A percentile compares a stretch with the other conserved stretches of the same genome.
Evolutionary conservation across 2,888 invertebrate genomes (phyloP).

Genomic region (Trissoscelio sp.): DNA sequence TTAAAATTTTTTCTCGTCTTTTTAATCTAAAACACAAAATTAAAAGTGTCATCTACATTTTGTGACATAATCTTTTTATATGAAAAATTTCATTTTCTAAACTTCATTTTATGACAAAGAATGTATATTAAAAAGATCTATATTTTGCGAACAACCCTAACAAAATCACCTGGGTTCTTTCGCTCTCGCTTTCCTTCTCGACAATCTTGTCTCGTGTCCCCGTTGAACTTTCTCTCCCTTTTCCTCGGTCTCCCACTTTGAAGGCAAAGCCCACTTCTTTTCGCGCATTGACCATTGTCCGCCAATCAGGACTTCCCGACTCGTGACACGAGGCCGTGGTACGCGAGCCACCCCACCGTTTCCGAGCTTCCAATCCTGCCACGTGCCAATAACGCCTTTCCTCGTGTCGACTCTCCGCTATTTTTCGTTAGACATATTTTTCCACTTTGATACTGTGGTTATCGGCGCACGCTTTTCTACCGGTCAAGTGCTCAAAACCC

Average conservation of each 20-base stretch:
- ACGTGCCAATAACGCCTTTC: slow-evolving; percentile 80
- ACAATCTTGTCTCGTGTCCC: slow-evolving; percentile 29
- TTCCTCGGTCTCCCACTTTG: slow-evolving; percentile 58
- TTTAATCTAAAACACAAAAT: too few relatives aligned
- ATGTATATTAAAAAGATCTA: too few relatives aligned
- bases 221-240: slow-evolving; percentile 54
- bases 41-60: too few relatives aligned
- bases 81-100: too few relatives aligned
- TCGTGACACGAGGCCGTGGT: slow-evolving; percentile 70
- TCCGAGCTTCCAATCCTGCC: slow-evolving; percentile 72
- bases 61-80: too few relatives aligned
- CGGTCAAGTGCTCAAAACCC: slow-evolving; percentile 55
- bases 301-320: slow-evolving; percentile 72
- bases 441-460: slow-evolving; percentile 64
- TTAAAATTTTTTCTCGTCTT: too few relatives aligned
- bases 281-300: slow-evolving; percentile 74
- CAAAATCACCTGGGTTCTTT: slow-evolving; percentile 35
- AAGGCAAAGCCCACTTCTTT: slow-evolving; percentile 66
- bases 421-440: slow-evolving; percentile 69
- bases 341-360: slow-evolving; percentile 69
- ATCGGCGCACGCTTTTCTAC: slow-evolving; percentile 60
- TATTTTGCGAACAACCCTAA: not conserved
- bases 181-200: slow-evolving; percentile 38
- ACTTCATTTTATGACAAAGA: too few relatives aligned
- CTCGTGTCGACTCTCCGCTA: slow-evolving; percentile 68